Percentiles rank a stretch among this genome's conserved stretches.
These are phyloP conservation scores for Lacanobia oleracea DNA, from an alignment of 2,888 invertebrate species.

Conservation along the genomic window DNA sequence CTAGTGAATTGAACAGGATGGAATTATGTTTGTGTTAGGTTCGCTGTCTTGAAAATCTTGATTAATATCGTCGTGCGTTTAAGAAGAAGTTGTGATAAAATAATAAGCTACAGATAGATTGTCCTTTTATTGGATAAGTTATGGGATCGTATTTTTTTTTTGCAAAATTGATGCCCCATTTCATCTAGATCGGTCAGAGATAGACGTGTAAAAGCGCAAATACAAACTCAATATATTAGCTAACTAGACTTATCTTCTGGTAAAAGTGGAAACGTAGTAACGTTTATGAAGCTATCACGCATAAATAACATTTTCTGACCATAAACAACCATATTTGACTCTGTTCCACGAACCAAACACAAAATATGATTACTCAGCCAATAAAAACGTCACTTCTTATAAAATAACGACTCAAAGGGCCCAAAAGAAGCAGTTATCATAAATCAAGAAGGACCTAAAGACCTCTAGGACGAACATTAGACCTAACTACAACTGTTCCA, in stretches of 20 bases:
- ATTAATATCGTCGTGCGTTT: conserved; percentile 34
- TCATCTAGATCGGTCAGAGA: too few species aligned
- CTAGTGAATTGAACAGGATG: conserved; percentile 43
- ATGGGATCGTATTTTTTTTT: too few species aligned
- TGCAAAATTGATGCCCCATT: too few species aligned
- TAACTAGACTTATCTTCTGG: too few species aligned
- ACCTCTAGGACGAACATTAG: conserved; percentile 32
- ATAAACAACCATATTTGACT: conserved; percentile 5
- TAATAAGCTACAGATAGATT: neutral
- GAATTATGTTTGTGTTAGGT: conserved; percentile 51
- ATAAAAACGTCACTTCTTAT: conserved; percentile 37
- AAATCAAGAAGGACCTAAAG: conserved; percentile 39
- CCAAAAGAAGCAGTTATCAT: conserved; percentile 29
- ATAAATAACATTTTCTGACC: conserved; percentile 6
- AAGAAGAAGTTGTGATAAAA: neutral
- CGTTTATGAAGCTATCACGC: neutral
- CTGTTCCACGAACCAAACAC: conserved; percentile 17
- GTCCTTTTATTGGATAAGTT: too few species aligned
- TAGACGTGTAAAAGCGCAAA: too few species aligned
- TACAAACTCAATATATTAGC: too few species aligned
- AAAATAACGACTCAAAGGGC: conserved; percentile 25
- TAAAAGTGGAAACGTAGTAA: too few species aligned
- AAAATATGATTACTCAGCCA: conserved; percentile 27
- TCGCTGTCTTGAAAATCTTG: conserved; percentile 24
- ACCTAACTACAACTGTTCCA: conserved; percentile 30